phyloP scores from a whole-genome alignment of 2,113 vertebrate genomes.

The Microcebus murinus region DNA sequence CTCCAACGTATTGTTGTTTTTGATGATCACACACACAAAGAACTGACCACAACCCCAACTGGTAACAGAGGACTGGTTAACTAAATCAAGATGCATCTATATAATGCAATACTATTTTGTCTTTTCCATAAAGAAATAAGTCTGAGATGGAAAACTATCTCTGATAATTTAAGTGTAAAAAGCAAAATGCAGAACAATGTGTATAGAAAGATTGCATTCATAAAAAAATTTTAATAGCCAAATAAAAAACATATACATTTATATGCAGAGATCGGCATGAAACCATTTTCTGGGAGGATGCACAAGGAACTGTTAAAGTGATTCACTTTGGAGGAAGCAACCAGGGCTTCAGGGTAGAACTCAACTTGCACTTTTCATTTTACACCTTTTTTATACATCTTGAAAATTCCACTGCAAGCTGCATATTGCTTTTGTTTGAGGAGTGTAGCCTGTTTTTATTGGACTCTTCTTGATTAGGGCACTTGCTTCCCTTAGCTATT shows the following conservation, averaged over 20 bases:
- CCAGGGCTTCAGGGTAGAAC: not conserved
- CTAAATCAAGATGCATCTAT: not conserved
- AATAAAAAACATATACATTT: slow-evolving; percentile 52
- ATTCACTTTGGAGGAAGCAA: not conserved
- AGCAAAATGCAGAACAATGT: slow-evolving; percentile 35
- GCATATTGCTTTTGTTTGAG: not conserved
- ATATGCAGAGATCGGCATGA: not conserved
- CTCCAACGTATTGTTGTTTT: not conserved
- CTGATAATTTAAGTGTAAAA: slow-evolving; percentile 15
- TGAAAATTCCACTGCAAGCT: not conserved
- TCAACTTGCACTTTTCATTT: not conserved
- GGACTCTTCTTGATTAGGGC: not conserved
- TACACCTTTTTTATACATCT: not conserved
- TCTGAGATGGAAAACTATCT: not conserved
- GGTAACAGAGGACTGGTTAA: not conserved
- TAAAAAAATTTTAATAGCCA: slow-evolving; percentile 58
- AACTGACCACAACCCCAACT: not conserved
- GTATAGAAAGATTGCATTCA: slow-evolving; percentile 50
- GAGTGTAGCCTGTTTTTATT: not conserved
- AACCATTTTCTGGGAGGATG: slow-evolving; percentile 33
- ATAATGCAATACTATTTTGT: not conserved
- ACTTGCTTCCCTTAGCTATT: not conserved
- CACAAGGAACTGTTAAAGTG: not conserved
- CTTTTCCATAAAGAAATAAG: not conserved
- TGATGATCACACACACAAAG: not conserved